A percentile compares a stretch with the other conserved stretches of the same genome.
Conservation (phyloP, 2,888 invertebrate species). For the Standfussiana lucernea region DNA sequence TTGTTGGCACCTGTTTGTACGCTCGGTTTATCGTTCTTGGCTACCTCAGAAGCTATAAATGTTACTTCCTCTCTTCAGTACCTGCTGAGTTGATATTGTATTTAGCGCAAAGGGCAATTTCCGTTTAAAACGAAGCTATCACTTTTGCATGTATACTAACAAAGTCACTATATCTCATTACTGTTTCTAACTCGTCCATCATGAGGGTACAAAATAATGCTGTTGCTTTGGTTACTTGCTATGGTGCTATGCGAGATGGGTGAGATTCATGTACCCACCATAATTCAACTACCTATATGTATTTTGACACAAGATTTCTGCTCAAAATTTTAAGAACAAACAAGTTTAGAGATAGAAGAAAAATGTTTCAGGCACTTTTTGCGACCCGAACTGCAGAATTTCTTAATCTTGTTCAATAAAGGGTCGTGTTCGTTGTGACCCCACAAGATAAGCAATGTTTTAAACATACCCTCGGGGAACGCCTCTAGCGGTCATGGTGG, state of each 20-base stretch:
- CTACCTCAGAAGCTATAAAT: conserved; percentile 61
- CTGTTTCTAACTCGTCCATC: conserved; percentile 5
- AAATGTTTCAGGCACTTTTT: background rate
- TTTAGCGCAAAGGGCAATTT: background rate
- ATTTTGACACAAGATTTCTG: background rate
- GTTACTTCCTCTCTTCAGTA: conserved; percentile 48
- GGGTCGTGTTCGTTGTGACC: conserved; percentile 23
- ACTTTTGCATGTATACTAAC: background rate
- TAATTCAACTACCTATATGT: background rate
- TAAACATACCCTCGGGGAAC: conserved; percentile 47
- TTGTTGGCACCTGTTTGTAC: conserved; percentile 67
- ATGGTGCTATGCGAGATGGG: background rate
- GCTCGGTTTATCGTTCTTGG: conserved; percentile 71
- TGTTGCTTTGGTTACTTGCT: background rate
- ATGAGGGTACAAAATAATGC: background rate
- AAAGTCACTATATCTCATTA: background rate
- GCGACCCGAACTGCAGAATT: background rate
- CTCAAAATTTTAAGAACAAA: background rate
- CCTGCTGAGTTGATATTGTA: background rate
- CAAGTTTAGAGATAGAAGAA: background rate
- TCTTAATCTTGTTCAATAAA: conserved; percentile 45
- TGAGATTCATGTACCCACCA: background rate
- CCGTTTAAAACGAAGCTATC: background rate
- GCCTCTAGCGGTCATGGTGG: conserved; percentile 23
- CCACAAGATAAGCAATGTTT: conserved; percentile 44